Evolutionary conservation across 2,888 invertebrate species (phyloP).

Genomic region (Linnaemya vulpina): DNA sequence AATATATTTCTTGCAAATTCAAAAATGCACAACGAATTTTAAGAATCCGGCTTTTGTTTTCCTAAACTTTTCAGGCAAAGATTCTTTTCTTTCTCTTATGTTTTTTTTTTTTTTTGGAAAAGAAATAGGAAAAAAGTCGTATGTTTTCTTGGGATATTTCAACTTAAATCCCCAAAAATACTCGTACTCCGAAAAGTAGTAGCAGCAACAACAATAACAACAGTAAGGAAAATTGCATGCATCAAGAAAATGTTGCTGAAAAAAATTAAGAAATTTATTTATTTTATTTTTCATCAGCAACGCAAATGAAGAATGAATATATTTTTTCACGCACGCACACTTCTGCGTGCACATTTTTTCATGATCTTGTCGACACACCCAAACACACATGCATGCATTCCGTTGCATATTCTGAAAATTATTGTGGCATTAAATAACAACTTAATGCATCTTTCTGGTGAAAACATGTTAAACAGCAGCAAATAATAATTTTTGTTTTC

Average conservation of each 20-base stretch:
- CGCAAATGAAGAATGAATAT: constrained; percentile 43
- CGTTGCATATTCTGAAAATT: constrained; percentile 9
- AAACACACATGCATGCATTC: constrained; percentile 5
- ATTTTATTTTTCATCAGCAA: constrained; percentile 5
- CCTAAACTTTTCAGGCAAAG: neutral
- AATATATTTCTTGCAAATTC: constrained; percentile 6
- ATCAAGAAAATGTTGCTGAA: constrained; percentile 7
- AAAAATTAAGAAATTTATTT: neutral
- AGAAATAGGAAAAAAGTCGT: too few relatives aligned
- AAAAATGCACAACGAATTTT: constrained; percentile 63
- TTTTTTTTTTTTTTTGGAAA: neutral
- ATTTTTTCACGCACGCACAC: neutral
- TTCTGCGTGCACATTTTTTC: neutral
- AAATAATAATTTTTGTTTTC: constrained; percentile 22
- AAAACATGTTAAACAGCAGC: constrained; percentile 17
- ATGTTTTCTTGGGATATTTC: constrained; percentile 21
- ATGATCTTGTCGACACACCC: neutral
- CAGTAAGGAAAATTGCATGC: constrained; percentile 29
- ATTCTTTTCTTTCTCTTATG: neutral
- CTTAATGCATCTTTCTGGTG: constrained; percentile 63
- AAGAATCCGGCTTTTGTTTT: constrained; percentile 35
- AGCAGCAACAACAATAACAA: neutral
- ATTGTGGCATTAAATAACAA: constrained; percentile 64
- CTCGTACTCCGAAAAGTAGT: neutral
- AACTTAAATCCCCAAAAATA: constrained; percentile 11